These are phyloP conservation scores for Bufo gargarizans DNA, from an alignment of 2,113 vertebrate species.

Conservation along the genomic window DNA sequence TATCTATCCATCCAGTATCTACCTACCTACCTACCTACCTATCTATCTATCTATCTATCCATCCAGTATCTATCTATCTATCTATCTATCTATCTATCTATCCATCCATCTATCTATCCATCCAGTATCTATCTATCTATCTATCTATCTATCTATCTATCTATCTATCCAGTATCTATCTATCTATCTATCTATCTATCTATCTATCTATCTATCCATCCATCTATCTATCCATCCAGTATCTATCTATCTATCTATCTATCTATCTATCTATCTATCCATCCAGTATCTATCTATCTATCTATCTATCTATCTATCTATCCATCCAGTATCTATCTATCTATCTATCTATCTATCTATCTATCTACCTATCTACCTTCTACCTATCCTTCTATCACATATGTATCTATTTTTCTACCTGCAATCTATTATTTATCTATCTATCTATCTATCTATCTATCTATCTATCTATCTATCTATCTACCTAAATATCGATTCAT, in stretches of 20 bases:
- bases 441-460: neutral
- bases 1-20: neutral
- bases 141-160: neutral
- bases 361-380: too few relatives aligned
- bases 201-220: neutral
- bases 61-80: too few relatives aligned
- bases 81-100: too few relatives aligned
- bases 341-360: neutral
- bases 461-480: too few relatives aligned
- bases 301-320: neutral
- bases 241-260: neutral
- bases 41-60: neutral
- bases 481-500: too few relatives aligned
- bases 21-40: neutral
- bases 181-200: neutral
- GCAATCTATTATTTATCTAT: too few relatives aligned
- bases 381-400: neutral
- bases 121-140: neutral
- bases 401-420: neutral
- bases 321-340: too few relatives aligned
- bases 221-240: neutral
- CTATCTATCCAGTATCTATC: neutral
- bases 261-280: neutral
- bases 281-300: conserved; percentile 1
- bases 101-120: too few relatives aligned